phyloP scores from a whole-genome alignment of 2,888 invertebrate genomes.

The Xylophagus ater region DNA sequence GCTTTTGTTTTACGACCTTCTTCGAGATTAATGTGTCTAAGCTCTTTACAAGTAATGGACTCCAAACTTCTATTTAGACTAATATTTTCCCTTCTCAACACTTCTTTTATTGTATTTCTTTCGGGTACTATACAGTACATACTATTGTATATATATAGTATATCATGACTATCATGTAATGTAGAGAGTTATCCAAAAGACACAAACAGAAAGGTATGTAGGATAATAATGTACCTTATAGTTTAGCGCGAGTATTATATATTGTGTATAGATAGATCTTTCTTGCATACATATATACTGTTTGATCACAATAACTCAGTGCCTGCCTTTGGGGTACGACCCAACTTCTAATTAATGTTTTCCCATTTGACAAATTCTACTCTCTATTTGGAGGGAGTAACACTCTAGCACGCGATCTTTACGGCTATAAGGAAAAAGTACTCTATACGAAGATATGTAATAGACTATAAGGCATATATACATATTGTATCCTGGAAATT shows the following conservation, averaged over 20 bases:
- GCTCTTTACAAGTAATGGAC: constrained; percentile 6
- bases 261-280: too few species aligned
- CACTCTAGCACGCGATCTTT: constrained; percentile 22
- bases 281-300: too few species aligned
- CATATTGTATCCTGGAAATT: background rate
- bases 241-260: too few species aligned
- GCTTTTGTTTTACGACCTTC: constrained; percentile 28
- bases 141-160: too few species aligned
- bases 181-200: too few species aligned
- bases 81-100: too few species aligned
- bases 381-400: constrained; percentile 12
- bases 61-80: too few species aligned
- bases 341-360: constrained; percentile 26
- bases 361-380: constrained; percentile 26
- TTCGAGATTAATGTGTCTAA: constrained; percentile 27
- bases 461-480: background rate
- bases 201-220: too few species aligned
- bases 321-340: constrained; percentile 22
- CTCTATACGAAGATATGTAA: background rate
- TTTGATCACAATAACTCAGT: constrained; percentile 24
- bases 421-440: constrained; percentile 9
- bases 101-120: too few species aligned
- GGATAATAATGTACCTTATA: too few species aligned
- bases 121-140: too few species aligned
- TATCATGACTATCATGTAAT: too few species aligned